phyloP scores from a whole-genome alignment of 35 echinoderm and acorn worm species.

The Chiridota heheva region DNA sequence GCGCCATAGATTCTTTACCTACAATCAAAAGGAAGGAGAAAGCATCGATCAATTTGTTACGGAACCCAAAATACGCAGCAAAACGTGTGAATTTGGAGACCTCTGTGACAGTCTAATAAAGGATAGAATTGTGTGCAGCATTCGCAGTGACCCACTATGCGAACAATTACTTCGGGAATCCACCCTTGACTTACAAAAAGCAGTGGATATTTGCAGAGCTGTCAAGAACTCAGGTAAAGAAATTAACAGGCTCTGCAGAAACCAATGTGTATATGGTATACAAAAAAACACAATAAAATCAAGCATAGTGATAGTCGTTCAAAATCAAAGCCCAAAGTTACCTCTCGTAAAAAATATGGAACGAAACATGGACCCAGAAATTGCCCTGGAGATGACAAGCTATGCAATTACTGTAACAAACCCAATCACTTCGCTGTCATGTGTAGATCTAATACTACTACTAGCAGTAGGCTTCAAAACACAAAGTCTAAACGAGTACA shows the following conservation, averaged over 20 bases:
- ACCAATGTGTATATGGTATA: background rate
- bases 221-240: background rate
- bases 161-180: background rate
- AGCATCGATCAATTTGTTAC: background rate
- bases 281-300: background rate
- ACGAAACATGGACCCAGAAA: background rate
- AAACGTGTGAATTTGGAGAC: conserved; percentile 32
- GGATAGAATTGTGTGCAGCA: conserved; percentile 10
- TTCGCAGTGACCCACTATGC: background rate
- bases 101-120: background rate
- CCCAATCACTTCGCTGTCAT: conserved; percentile 26
- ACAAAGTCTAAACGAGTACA: too few relatives aligned
- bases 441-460: background rate
- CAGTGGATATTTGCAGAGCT: background rate
- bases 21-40: background rate
- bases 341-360: background rate
- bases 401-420: conserved; percentile 32
- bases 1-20: background rate
- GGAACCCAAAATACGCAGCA: background rate
- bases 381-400: background rate
- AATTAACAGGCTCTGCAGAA: background rate
- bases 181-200: background rate
- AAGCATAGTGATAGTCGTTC: background rate
- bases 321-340: background rate
- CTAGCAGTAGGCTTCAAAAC: too few relatives aligned